Evolutionary conservation across 1,140 invertebrate genomes (phyloP).

Genomic region (Ceratina calcarata): DNA sequence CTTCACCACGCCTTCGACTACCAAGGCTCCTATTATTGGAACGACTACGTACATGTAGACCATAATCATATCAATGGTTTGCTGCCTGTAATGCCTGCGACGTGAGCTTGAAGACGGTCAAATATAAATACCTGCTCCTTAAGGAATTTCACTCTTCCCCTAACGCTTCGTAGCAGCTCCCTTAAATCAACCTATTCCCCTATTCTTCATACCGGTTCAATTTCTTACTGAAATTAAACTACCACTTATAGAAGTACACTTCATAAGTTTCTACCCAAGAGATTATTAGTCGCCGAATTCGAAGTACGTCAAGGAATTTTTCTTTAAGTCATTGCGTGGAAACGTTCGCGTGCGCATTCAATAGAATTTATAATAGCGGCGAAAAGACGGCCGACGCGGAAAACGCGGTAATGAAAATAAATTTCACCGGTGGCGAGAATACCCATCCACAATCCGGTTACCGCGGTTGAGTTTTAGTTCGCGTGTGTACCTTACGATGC

Average conservation of each 20-base stretch:
- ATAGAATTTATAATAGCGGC: slow-evolving; percentile 37
- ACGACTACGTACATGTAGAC: not conserved
- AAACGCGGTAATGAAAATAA: slow-evolving; percentile 53
- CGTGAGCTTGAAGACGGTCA: not conserved
- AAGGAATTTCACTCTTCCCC: no score
- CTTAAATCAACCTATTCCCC: no score
- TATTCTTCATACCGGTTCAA: no score
- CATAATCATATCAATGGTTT: not conserved
- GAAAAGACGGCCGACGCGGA: slow-evolving; percentile 10
- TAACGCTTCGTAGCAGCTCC: no score
- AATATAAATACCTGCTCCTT: no score
- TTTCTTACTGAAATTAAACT: no score
- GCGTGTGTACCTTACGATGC: slow-evolving; percentile 42
- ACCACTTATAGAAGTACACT: no score
- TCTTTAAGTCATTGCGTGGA: no score
- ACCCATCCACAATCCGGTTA: not conserved
- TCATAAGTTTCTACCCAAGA: no score
- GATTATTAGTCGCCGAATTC: no score
- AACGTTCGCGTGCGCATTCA: not conserved
- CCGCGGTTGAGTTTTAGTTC: slow-evolving; percentile 25
- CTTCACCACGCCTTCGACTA: not conserved
- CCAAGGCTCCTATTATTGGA: not conserved
- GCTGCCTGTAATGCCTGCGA: not conserved
- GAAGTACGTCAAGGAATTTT: no score
- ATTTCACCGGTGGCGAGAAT: slow-evolving; percentile 43